Percentiles rank a stretch among this genome's conserved stretches.
These are phyloP conservation scores for Drepana arcuata DNA, from an alignment of 1,140 invertebrate genomes.

Conservation along the genomic window DNA sequence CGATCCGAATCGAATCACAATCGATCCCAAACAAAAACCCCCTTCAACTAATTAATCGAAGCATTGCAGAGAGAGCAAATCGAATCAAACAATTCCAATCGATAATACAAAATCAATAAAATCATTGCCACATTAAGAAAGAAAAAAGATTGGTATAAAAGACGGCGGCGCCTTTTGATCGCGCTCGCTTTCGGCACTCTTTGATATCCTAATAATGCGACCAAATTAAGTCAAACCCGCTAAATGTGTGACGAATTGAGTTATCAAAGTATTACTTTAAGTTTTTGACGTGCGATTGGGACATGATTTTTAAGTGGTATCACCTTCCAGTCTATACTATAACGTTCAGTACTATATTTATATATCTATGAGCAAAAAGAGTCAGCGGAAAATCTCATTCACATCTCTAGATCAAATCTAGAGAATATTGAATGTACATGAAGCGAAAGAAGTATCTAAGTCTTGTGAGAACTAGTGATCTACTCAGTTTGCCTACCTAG, in stretches of 20 bases:
- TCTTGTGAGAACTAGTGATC: too few relatives aligned
- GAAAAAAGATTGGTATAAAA: constrained; percentile 10
- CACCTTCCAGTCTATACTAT: too few relatives aligned
- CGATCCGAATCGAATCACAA: constrained; percentile 6
- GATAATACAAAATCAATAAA: constrained; percentile 67
- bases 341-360: too few relatives aligned
- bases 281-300: constrained; percentile 41
- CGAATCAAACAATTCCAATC: constrained; percentile 27
- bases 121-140: constrained; percentile 49
- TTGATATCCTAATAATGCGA: constrained; percentile 64
- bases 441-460: too few relatives aligned
- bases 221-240: constrained; percentile 65
- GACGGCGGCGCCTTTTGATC: constrained; percentile 42
- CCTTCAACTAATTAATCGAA: constrained; percentile 37
- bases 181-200: constrained; percentile 42
- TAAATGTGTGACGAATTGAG: constrained; percentile 66
- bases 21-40: constrained; percentile 8
- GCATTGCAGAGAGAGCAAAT: constrained; percentile 40
- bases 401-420: too few relatives aligned
- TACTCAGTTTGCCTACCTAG: too few relatives aligned
- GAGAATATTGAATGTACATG: too few relatives aligned
- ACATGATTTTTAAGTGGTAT: too few relatives aligned
- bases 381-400: too few relatives aligned
- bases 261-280: constrained; percentile 56
- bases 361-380: too few relatives aligned